Base-by-base conservation (phyloP, 2,888 invertebrate species). In the Pammene aurita region DNA sequence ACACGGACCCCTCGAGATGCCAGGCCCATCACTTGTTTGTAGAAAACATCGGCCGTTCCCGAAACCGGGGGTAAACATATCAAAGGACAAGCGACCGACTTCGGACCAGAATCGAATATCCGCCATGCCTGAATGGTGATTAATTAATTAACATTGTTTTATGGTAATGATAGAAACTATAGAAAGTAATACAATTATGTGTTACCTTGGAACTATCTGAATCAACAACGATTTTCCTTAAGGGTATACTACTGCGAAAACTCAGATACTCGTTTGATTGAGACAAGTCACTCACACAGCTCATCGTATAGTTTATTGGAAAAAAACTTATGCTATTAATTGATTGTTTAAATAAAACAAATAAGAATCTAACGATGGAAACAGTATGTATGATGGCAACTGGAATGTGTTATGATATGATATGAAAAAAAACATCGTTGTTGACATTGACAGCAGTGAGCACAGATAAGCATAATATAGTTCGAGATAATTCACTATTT, bases 1-100 rank as follows among this genome's bases (percentile, higher is more conserved):
- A 97, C 96, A 72, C 98, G 92, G 74, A 96, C 95, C 5, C 97
- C 97, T 80, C 96, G 94, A 0, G 96, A 95, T 14, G 96, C 94
- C 13, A 98, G 89, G 0, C 96, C 94, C 79, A 97, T 92, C 35
- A 97, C 94, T 91, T 98, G 98, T 80, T 95, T 95, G 84, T 95
- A 98, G 89, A 95, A 98, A 62, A 97, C 94, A 88, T 98, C 98
- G 9, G 97, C 97, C 11, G 97, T 96, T 2, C 98, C 97, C 75
- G 97, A 97, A 2, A 97, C 97, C 26, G 98, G 97, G 9, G 97
- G 97, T 74, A 98, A 93, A 89, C 97, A 98, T 76, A 98, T 90
- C 48, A 98, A 81, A 0, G 98, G 98, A 77, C 96, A 96, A 71
- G 93, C 94, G 0, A 97, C 94, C 63, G 94, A 94, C 83, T 95